Conservation (phyloP, 2,113 vertebrate species). For the Antechinus flavipes region DNA sequence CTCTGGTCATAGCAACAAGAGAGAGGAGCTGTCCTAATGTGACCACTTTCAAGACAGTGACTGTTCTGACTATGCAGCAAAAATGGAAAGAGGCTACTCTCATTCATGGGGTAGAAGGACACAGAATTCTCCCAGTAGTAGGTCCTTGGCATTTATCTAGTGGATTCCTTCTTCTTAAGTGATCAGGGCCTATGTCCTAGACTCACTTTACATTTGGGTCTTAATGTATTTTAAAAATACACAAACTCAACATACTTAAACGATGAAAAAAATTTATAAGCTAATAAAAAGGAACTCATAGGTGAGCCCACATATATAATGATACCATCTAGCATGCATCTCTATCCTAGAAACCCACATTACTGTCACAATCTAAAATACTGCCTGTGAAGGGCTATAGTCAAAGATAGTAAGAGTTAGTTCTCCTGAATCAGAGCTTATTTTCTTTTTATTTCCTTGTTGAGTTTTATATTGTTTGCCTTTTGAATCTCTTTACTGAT, state of each 20-base stretch:
- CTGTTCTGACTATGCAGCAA: not conserved
- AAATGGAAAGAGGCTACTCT: not conserved
- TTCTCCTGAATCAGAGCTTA: no score
- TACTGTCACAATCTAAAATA: not conserved
- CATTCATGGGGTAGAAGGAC: not conserved
- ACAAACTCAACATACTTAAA: not conserved
- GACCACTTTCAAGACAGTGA: not conserved
- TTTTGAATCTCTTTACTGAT: no score
- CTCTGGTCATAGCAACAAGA: not conserved
- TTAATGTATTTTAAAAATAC: not conserved
- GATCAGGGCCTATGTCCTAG: not conserved
- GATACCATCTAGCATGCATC: not conserved
- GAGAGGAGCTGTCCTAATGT: not conserved
- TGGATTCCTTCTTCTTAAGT: not conserved
- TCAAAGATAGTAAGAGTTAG: no score
- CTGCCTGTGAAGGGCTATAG: not conserved
- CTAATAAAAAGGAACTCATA: not conserved
- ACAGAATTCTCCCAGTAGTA: not conserved
- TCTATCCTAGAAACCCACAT: not conserved
- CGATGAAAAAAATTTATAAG: not conserved
- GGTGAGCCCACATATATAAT: not conserved
- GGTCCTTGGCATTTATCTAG: not conserved
- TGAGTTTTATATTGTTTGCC: no score
- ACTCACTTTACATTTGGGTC: not conserved
- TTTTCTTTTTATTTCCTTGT: no score